These are phyloP conservation scores for Aplysina aerophoba DNA, from an alignment of 37 sponge, comb jelly and placozoan genomes.

Conservation along the genomic window DNA sequence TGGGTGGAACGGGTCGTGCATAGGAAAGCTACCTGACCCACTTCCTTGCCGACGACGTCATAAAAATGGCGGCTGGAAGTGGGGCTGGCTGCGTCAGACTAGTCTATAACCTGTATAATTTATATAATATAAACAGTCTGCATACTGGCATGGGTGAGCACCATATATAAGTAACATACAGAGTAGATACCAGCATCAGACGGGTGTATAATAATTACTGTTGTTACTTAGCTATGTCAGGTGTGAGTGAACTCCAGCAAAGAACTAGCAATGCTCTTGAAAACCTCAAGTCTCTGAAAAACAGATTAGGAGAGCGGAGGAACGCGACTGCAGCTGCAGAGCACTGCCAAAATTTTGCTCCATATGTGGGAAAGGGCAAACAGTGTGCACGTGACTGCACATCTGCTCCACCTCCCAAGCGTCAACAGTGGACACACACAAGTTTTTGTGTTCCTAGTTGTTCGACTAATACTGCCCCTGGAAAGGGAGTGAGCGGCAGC, in stretches of 20 bases:
- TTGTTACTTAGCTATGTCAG: not conserved
- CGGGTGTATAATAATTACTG: not conserved
- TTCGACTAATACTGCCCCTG: not conserved
- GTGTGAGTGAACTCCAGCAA: not conserved
- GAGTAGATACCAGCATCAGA: no score
- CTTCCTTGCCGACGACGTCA: no score
- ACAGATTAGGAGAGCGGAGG: not conserved
- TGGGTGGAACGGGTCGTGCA: no score
- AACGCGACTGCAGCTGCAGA: not conserved
- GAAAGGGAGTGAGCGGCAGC: not conserved
- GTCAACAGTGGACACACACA: not conserved
- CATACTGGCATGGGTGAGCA: no score
- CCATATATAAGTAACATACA: no score
- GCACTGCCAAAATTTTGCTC: not conserved
- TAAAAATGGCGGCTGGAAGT: no score
- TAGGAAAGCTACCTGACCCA: no score
- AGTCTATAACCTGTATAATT: no score
- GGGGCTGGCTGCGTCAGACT: no score
- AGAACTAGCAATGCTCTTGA: not conserved
- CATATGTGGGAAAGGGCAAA: not conserved
- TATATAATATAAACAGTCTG: no score
- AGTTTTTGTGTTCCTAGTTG: not conserved
- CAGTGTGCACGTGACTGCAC: not conserved
- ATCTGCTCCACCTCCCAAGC: not conserved
- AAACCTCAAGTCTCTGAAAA: not conserved